A percentile compares a stretch with the other conserved stretches of the same genome.
phyloP scores from a whole-genome alignment of 2,113 vertebrate species.

The Tenrec ecaudatus region DNA sequence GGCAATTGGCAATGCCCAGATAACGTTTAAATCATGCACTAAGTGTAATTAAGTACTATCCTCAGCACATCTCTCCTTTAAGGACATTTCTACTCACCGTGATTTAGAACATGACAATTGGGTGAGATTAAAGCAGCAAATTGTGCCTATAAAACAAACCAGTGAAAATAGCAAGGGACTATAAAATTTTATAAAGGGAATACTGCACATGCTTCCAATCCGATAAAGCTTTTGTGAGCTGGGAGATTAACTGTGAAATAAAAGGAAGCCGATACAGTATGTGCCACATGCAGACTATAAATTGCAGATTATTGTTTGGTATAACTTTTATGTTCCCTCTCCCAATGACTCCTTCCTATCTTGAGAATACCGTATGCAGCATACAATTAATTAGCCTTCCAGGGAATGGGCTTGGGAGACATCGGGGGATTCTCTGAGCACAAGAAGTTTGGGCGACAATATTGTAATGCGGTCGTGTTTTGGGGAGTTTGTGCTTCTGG shows the following conservation, averaged over 20 bases:
- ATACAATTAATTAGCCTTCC: constrained; percentile 67
- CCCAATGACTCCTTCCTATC: constrained; percentile 72
- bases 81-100: constrained; percentile 87
- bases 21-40: constrained; percentile 88
- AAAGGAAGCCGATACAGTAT: constrained; percentile 85
- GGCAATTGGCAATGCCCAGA: constrained; percentile 82
- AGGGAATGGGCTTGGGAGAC: constrained; percentile 50
- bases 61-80: constrained; percentile 86
- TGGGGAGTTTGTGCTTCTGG: neutral
- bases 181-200: constrained; percentile 89
- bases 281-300: constrained; percentile 77
- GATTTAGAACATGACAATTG: constrained; percentile 90
- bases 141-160: constrained; percentile 88
- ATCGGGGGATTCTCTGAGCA: neutral
- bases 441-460: neutral
- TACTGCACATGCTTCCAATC: constrained; percentile 86
- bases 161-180: constrained; percentile 86
- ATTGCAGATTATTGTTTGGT: constrained; percentile 82
- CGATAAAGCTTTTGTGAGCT: constrained; percentile 88
- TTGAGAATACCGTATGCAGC: constrained; percentile 32
- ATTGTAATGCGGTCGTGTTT: fast-evolving
- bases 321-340: constrained; percentile 81
- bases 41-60: constrained; percentile 90
- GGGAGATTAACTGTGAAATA: constrained; percentile 88
- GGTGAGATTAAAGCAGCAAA: constrained; percentile 89